A percentile compares a stretch with the other conserved stretches of the same genome.
Evolutionary conservation across 2,888 invertebrate genomes (phyloP).

Genomic region (Pecten maximus): DNA sequence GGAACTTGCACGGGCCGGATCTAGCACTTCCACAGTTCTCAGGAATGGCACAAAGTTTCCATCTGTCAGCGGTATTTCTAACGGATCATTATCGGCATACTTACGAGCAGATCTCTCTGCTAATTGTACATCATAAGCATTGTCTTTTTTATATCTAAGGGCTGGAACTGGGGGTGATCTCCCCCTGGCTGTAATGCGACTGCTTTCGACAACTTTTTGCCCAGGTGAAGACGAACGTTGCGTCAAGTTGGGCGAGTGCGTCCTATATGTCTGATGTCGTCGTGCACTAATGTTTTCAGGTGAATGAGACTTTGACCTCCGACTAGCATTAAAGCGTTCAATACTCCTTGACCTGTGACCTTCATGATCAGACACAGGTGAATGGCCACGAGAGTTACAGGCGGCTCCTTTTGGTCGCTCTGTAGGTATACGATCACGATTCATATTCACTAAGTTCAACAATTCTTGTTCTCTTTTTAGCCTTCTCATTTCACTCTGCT

Average conservation of each 20-base stretch:
- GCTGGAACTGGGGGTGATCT: constrained; percentile 76
- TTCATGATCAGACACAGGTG: constrained; percentile 62
- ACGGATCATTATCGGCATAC: constrained; percentile 64
- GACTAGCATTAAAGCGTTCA: constrained; percentile 46
- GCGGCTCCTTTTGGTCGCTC: constrained; percentile 57
- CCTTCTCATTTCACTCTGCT: constrained; percentile 67
- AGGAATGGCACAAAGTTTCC: constrained; percentile 80
- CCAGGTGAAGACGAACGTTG: constrained; percentile 30
- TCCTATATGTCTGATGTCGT: constrained; percentile 10
- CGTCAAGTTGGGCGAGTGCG: background rate
- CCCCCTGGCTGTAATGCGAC: constrained; percentile 45
- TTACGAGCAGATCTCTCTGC: constrained; percentile 47
- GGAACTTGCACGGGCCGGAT: constrained; percentile 78
- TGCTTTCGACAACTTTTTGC: constrained; percentile 8
- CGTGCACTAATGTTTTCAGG: constrained; percentile 49
- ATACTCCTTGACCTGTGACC: constrained; percentile 59
- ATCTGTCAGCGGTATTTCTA: constrained; percentile 60
- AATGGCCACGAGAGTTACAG: constrained; percentile 56
- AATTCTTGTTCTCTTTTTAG: constrained; percentile 74
- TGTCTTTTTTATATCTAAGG: constrained; percentile 63
- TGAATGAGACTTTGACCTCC: constrained; percentile 64
- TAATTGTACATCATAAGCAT: constrained; percentile 7
- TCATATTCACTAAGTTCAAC: constrained; percentile 75
- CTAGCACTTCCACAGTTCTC: constrained; percentile 79
- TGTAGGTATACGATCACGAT: constrained; percentile 72